Evolutionary conservation across 2,113 vertebrate genomes (phyloP), one percentile per base, ranked within the genome.

Genomic region (Amphiprion ocellaris): DNA sequence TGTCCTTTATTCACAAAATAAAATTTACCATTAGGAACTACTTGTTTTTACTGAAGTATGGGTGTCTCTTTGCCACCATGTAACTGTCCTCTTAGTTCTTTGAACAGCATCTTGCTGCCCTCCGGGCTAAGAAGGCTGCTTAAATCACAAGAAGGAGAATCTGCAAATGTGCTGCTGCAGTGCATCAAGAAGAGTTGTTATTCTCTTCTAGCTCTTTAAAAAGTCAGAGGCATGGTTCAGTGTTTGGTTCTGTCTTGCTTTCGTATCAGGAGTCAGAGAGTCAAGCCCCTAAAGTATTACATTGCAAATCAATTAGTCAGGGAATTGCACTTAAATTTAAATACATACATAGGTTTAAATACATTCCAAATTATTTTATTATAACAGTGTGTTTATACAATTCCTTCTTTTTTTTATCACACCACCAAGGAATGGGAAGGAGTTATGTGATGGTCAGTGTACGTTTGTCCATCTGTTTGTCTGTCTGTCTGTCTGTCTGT

Each of bases 241-340:
- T 30, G 63, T 55, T 60, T 55, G 47, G 37, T 56, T 52, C 46
- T 28, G 19, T 46, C 39, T 61, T n/a, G 26, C 7, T 21, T 39
- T 46, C 26, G 16, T 41, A 44, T 59, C 50, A 12, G 12, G 69
- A 46, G 53, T 77, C 75, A 75, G 14, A 47, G 37, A 69, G 61
- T 74, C 59, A 53, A 62, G 44, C 37, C 62, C 52, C 56, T 21
- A 8, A 58, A 70, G 59, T 74, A 53, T 72, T 62, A 69, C 44
- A 66, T 39, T 24, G 12, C 60, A 28, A 54, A 66, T 55, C 81
- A 67, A 87, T 85, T 79, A 74, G 58, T 12, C 28, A 26, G 50
- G 47, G 8, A n/a, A 64, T 24, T 77, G 54, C 9, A 6, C 59
- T 50, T 55, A 2, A 66, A 60, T 63, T 82, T 64, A 44, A 69